Evolutionary conservation across 2,888 invertebrate genomes (phyloP), one percentile per base, ranked within the genome.

Genomic region (Agrotis clavis): DNA sequence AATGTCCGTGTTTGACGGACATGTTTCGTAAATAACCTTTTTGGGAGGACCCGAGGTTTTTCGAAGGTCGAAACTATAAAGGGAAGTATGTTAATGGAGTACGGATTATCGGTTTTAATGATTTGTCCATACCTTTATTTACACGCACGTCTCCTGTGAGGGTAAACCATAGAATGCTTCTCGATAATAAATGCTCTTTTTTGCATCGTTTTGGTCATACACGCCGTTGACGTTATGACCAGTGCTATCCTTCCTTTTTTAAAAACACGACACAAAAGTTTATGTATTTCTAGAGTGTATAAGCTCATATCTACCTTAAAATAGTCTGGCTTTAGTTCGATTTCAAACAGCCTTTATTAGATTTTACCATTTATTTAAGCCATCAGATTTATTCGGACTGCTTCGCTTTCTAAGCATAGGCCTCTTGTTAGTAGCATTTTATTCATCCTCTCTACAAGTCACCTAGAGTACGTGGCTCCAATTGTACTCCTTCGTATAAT

Each of bases 1-100:
- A 65, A 71, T 65, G 79, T 67, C 66, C 68, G 65, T 74, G 64
- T 67, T 74, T 80, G 82, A 78, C 69, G 64, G 74, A 82, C 79
- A 67, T 73, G 80, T 82, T 78, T 59, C 57, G 48, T 82, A 72
- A 81, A 82, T 73, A 82, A 74, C 62, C 73, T 78, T 69, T 81
- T 82, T 30, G 57, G 62, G 16, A 59, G 47, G 50, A 57, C 45
- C 35, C 25, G 54, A 59, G 30, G 62, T 30, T 48, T 35, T 50
- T n/a, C 21, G 54, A 65, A 73, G 79, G 78, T 21, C 21, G 51
- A 56, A 68, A 68, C 47, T 71, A 79, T 64, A 59, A 41, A 81
- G 62, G 70, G 30, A 25, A 62, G n/a, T 62, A 79, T 75, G 64
- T 57, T 53, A 57, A 79, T 54, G 35, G n/a, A 19, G 11, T 21